Conservation (phyloP, 2,888 invertebrate species). For the Alloplasta piceator region DNA sequence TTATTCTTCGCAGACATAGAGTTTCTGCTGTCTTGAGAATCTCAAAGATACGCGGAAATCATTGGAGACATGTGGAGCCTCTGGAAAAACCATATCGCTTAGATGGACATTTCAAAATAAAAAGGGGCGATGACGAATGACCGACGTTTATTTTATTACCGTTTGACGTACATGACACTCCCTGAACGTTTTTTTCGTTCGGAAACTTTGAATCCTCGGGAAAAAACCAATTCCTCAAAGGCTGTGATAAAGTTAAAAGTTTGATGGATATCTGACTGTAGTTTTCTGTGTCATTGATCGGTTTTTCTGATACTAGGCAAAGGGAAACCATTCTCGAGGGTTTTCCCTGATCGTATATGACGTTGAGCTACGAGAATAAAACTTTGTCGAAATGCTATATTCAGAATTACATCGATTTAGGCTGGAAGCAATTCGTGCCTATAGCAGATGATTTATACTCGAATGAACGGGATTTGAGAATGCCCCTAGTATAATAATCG, state of each 20-base stretch:
- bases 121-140: neutral
- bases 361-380: constrained; percentile 39
- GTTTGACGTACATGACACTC: neutral
- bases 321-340: constrained; percentile 4
- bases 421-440: constrained; percentile 49
- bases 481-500: constrained; percentile 23
- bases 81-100: too few relatives aligned
- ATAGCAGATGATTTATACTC: constrained; percentile 2
- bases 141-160: constrained; percentile 4
- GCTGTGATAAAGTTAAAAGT: constrained; percentile 43
- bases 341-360: constrained; percentile 11
- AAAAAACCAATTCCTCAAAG: neutral
- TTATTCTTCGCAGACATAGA: too few relatives aligned
- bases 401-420: constrained; percentile 59
- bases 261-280: constrained; percentile 54
- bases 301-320: constrained; percentile 39
- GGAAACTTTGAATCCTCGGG: neutral
- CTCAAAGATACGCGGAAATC: too few relatives aligned
- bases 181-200: constrained; percentile 12
- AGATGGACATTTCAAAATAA: neutral
- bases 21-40: too few relatives aligned
- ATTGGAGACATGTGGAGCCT: too few relatives aligned
- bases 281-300: constrained; percentile 23
- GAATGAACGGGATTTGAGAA: neutral
- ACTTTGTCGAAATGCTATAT: constrained; percentile 65